phyloP scores from a whole-genome alignment of 2,797 vertebrate species.

The Alcedo atthis region DNA sequence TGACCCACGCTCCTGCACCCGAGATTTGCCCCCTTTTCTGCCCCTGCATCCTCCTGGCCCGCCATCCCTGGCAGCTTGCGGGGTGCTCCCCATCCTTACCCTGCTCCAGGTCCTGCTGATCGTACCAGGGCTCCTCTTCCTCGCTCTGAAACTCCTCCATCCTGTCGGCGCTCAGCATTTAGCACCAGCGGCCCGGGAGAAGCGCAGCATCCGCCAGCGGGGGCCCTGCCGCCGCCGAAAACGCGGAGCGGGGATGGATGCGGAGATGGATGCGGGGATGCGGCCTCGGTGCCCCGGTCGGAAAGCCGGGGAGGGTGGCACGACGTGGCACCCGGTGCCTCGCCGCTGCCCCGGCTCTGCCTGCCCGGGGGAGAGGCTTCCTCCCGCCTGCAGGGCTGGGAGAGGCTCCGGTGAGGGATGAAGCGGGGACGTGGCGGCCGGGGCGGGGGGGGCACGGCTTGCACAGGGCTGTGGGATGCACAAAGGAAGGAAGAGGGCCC shows the following conservation, averaged over 20 bases:
- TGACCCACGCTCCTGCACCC: not conserved
- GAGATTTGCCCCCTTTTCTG: not conserved
- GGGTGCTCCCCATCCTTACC: slow-evolving; percentile 78
- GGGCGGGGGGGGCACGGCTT: not conserved
- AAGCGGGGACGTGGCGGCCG: not conserved
- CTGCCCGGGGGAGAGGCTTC: not conserved
- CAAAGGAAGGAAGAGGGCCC: slow-evolving; percentile 70
- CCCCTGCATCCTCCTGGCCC: not conserved
- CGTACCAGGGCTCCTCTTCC: slow-evolving; percentile 97
- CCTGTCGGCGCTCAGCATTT: slow-evolving; percentile 85
- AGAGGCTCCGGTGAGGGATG: not conserved
- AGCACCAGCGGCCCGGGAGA: slow-evolving; percentile 49
- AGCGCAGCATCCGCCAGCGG: slow-evolving; percentile 36
- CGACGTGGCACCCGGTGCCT: slow-evolving; percentile 46
- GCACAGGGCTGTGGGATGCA: slow-evolving; percentile 58
- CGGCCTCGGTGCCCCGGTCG: slow-evolving; percentile 37
- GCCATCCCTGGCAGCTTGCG: not conserved
- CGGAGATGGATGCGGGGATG: not conserved
- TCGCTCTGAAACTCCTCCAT: slow-evolving; percentile 96
- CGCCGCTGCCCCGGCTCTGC: not conserved
- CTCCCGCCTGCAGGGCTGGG: not conserved
- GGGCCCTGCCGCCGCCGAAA: not conserved
- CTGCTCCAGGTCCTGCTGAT: slow-evolving; percentile 95
- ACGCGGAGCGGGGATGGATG: not conserved
- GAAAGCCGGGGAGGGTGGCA: not conserved